Base-by-base conservation (phyloP, 2,888 invertebrate species). In the Thalpophila matura region DNA sequence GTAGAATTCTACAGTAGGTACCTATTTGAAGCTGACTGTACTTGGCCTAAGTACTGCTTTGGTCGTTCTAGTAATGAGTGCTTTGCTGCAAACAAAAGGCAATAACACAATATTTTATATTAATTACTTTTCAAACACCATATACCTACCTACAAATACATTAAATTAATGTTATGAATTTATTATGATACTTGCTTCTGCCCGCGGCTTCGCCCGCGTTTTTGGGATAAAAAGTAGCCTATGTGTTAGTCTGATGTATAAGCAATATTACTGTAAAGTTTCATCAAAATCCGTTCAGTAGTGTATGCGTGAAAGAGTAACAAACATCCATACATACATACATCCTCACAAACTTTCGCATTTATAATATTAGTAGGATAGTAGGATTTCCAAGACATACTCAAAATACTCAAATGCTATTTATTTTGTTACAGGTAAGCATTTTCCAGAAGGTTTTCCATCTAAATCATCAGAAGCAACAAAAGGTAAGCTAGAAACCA, bases 351-450 rank as follows among this genome's bases (percentile, higher is more conserved):
- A n/a, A n/a, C n/a, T n/a, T n/a, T n/a, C n/a, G n/a, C n/a, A n/a
- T n/a, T n/a, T n/a, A n/a, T n/a, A n/a, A n/a, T n/a, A n/a, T n/a
- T n/a, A n/a, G n/a, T n/a, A n/a, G n/a, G n/a, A n/a, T n/a, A n/a
- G n/a, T n/a, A n/a, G n/a, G n/a, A n/a, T 20, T 20, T 9, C 20
- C 20, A 20, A 22, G 4, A 3, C 38, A 16, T 18, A 22, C 31
- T 4, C 0, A 22, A 26, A 27, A 1, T 26, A 29, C 18, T 29
- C 0, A 50, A 37, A 33, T 37, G 5, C 26, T 37, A n/a, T 47
- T 38, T 40, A 31, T 64, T 59, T 77, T 61, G 63, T 79, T 79
- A 57, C 79, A 79, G 79, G 79, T 79, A 79, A 77, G 80, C 29
- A 58, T 42, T 53, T 43, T 9, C 0, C 9, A 20, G 22, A 40